phyloP scores from a whole-genome alignment of 2,888 invertebrate species.

The Siphonodentalium dalli region DNA sequence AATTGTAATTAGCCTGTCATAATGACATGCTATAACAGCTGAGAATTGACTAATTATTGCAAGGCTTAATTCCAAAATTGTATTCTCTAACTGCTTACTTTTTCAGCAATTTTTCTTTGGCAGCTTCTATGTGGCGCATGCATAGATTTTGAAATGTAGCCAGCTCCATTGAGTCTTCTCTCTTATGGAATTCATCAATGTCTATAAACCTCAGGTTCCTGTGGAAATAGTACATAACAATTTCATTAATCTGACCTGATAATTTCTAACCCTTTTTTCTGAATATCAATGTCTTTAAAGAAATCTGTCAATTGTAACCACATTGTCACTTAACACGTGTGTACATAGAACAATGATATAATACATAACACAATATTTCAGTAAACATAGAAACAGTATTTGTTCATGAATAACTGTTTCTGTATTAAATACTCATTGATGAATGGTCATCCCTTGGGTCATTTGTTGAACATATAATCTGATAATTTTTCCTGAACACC shows the following conservation, averaged over 20 bases:
- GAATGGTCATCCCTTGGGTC: too few species aligned
- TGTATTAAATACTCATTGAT: too few species aligned
- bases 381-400: too few species aligned
- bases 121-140: slow-evolving; percentile 73
- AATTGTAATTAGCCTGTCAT: too few species aligned
- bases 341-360: slow-evolving; percentile 1
- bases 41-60: too few species aligned
- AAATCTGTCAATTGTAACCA: not conserved
- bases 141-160: slow-evolving; percentile 71
- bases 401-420: too few species aligned
- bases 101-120: slow-evolving; percentile 73
- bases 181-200: slow-evolving; percentile 62
- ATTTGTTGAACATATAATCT: too few species aligned
- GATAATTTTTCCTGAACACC: too few species aligned
- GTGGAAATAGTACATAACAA: slow-evolving; percentile 18
- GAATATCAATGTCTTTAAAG: not conserved
- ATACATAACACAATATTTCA: too few species aligned
- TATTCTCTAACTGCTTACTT: slow-evolving; percentile 69
- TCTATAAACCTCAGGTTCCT: slow-evolving; percentile 63
- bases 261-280: not conserved
- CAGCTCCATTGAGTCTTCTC: slow-evolving; percentile 74
- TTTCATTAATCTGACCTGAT: not conserved
- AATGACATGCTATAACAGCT: too few species aligned
- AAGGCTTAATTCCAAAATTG: too few species aligned
- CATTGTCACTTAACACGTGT: too few species aligned